Evolutionary conservation across 1,140 invertebrate genomes (phyloP).

Genomic region (Eubasilissa regina): DNA sequence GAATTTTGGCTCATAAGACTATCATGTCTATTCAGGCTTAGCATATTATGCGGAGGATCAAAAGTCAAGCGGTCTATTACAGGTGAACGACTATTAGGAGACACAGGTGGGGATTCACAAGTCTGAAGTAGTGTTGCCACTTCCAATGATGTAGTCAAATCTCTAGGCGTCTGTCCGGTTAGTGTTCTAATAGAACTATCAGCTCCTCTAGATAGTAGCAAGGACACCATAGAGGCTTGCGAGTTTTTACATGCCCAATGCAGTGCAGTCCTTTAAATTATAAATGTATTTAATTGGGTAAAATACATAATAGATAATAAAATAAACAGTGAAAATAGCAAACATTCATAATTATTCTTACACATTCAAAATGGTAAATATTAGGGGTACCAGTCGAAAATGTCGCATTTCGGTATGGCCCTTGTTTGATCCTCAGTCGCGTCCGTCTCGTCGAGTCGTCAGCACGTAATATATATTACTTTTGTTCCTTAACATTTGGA

Average conservation of each 20-base stretch:
- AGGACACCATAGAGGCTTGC: constrained; percentile 49
- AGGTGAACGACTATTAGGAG: constrained; percentile 22
- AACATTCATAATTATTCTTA: too few species aligned
- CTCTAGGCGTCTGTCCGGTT: constrained; percentile 40
- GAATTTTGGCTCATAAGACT: constrained; percentile 41
- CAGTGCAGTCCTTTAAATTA: constrained; percentile 45
- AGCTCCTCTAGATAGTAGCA: constrained; percentile 49
- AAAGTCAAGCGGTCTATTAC: constrained; percentile 40
- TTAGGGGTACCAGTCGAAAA: too few species aligned
- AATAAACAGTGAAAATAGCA: too few species aligned
- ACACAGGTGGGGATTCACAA: constrained; percentile 47
- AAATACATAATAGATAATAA: too few species aligned
- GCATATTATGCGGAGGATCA: constrained; percentile 53
- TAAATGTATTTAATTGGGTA: too few species aligned
- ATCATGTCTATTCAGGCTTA: constrained; percentile 39
- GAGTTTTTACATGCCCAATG: constrained; percentile 52
- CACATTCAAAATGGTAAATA: too few species aligned
- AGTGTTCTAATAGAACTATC: constrained; percentile 44
- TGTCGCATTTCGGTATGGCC: too few species aligned
- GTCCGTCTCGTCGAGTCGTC: too few species aligned
- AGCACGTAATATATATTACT: too few species aligned
- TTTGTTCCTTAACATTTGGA: too few species aligned
- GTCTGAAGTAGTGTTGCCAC: constrained; percentile 42
- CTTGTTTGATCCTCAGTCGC: too few species aligned
- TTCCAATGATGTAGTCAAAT: constrained; percentile 47